These are phyloP conservation scores for Platorchestia sp. DNA, from an alignment of 1,140 invertebrate species.

Conservation along the genomic window DNA sequence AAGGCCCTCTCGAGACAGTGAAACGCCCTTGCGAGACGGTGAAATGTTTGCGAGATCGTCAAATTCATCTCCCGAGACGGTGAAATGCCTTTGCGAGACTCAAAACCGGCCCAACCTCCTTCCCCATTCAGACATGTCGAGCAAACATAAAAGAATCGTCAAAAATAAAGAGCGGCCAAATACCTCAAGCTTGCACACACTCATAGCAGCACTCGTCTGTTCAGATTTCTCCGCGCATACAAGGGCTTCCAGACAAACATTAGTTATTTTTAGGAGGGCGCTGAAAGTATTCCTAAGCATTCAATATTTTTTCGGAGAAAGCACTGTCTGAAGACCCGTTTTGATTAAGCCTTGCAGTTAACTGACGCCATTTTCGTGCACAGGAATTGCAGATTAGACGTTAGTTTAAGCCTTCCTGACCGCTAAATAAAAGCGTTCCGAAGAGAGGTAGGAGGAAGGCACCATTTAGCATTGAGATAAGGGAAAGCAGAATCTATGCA, in stretches of 20 bases:
- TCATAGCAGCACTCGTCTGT: neutral
- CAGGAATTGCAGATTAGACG: neutral
- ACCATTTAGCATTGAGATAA: too few relatives aligned
- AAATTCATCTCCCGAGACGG: neutral
- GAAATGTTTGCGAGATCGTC: neutral
- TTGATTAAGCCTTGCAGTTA: neutral
- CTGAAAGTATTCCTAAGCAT: neutral
- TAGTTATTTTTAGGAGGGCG: neutral
- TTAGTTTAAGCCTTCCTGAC: neutral
- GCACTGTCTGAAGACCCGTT: neutral
- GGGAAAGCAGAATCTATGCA: too few relatives aligned
- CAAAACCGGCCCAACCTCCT: neutral
- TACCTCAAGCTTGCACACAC: neutral
- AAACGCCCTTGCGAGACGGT: neutral
- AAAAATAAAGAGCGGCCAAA: neutral
- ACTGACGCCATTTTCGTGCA: neutral
- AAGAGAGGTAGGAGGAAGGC: too few relatives aligned
- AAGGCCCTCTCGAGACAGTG: neutral
- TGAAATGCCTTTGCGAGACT: neutral
- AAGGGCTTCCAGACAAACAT: neutral
- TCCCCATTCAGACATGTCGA: neutral
- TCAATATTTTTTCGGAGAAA: neutral
- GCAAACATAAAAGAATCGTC: neutral
- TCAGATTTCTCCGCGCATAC: neutral
- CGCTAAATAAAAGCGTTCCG: neutral